Base-by-base conservation (phyloP, 2,797 vertebrate species). In the Chloroceryle inda region DNA sequence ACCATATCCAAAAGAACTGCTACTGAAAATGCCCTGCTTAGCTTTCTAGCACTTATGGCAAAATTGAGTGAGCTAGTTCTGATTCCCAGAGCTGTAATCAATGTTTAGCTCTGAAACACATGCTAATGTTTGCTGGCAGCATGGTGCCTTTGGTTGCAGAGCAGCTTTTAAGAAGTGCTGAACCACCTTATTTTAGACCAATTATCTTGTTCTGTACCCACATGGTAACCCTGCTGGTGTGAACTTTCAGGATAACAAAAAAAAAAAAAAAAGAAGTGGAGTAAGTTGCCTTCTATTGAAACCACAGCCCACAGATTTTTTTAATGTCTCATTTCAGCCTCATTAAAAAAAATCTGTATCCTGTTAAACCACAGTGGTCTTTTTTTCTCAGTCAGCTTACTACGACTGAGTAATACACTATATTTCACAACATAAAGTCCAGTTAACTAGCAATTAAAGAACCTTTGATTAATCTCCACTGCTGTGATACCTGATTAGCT, bases 371-470 rank as follows among this genome's bases (percentile, higher is more conserved):
- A 61, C 9, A 15, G 19, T 26, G 40, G 6, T 61, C 20, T 86
- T 67, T 91, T 88, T 86, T 81, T 63, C 29, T 49, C 26, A 5
- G 18, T 47, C 37, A 37, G 9, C 15, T 88, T 80, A 62, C 35
- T 44, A 47, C 0, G 0, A 59, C 15, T 26, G 23, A 79, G 40
- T 44, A 86, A 56, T 31, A 61, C 22, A 82, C 76, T 67, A 44
- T 37, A 91, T 73, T 78, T 88, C 35, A 64, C 63, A 91, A 81
- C 22, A 82, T 45, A 75, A 64, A 79, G 89, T 91, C 79, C 72
- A 74, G 68, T 94, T 88, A 94, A 66, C 53, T 67, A 77, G 23
- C 45, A 96, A 88, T 89, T 92, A 94, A 91, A 64, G 45, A 94
- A 58, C 72, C 17, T 66, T 87, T 96, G 87, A 83, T 84, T 94